A percentile compares a stretch with the other conserved stretches of the same genome.
These are phyloP conservation scores for Monomorium pharaonis DNA, from an alignment of 1,140 invertebrate genomes.

Conservation along the genomic window DNA sequence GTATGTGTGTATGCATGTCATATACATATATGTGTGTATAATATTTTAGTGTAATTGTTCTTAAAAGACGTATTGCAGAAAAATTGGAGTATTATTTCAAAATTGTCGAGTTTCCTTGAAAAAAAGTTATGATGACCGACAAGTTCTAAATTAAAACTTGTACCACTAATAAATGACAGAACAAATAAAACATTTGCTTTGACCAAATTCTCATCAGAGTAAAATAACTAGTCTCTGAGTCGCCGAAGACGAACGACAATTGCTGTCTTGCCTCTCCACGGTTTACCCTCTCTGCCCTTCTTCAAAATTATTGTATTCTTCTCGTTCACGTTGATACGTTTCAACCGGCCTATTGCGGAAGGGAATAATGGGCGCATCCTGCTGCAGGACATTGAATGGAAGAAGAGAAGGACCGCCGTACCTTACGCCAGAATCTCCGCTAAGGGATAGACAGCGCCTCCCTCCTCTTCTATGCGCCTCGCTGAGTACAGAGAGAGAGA, in stretches of 20 bases:
- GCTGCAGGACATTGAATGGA: slow-evolving; percentile 72
- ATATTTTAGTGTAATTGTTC: not conserved
- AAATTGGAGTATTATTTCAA: not conserved
- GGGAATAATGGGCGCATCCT: slow-evolving; percentile 81
- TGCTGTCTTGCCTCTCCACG: slow-evolving; percentile 2
- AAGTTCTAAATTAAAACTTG: not conserved
- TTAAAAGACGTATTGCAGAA: not conserved
- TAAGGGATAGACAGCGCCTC: slow-evolving; percentile 71
- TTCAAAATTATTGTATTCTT: slow-evolving; percentile 69
- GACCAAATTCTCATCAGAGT: slow-evolving; percentile 28
- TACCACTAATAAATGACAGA: not conserved
- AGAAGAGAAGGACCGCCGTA: slow-evolving; percentile 65
- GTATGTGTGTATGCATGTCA: too few species aligned
- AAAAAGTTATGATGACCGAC: not conserved
- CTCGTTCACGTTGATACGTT: slow-evolving; percentile 62
- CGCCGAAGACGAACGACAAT: slow-evolving; percentile 39
- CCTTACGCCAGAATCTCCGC: slow-evolving; percentile 61
- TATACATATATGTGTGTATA: not conserved
- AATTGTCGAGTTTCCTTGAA: not conserved
- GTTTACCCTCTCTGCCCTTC: slow-evolving; percentile 6
- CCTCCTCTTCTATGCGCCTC: slow-evolving; percentile 80
- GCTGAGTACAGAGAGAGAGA: slow-evolving; percentile 76
- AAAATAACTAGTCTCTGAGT: slow-evolving; percentile 61
- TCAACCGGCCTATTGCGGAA: slow-evolving; percentile 72
- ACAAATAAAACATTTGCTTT: not conserved